Evolutionary conservation across 2,888 invertebrate genomes (phyloP), one percentile per base, ranked within the genome.

Genomic region (Masnerella sp.): DNA sequence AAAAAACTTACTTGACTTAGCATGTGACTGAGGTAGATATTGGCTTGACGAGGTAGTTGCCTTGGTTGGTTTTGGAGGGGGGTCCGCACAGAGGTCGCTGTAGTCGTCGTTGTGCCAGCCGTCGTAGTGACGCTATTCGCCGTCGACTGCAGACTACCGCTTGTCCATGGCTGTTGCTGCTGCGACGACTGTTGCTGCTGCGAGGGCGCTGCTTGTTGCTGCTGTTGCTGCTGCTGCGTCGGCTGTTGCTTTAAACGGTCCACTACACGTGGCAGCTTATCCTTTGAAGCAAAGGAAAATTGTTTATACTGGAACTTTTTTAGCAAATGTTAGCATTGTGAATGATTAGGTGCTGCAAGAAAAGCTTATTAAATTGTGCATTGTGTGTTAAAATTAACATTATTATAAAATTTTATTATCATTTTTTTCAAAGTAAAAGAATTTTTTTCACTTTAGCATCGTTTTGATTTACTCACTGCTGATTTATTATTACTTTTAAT

Each of bases 211-310:
- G 77, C 77, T 79, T 89, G 89, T 77, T 90, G 88, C 79, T 89
- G 89, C 84, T 88, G 88, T 82, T 89, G 89, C 80, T 90, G 86
- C 82, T 81, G 81, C 61, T 82, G 80, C 58, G 79, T 78, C 20
- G 80, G 79, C 36, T 78, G 80, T 74, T 75, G 77, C 40, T 82
- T 80, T 67, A 80, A 77, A 56, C 82, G 79, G 36, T 81, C 80
- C 32, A 73, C 72, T 68, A 89, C 85, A 62, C 89, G 88, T 20
- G 91, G 91, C 84, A 92, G 88, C 85, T 91, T 91, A 80, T 92
- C 91, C 85, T 85, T 36, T 5, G 36, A 77, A 73, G 11, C 1
- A 61, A 52, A 51, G n/a, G 14, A 36, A 54, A 43, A 36, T 38
- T 47, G 17, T 64, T 49, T 34, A 62, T 45, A 54, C 40, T 56